Base-by-base conservation (phyloP, 1,140 invertebrate genomes). In the Drosophila virilis region DNA sequence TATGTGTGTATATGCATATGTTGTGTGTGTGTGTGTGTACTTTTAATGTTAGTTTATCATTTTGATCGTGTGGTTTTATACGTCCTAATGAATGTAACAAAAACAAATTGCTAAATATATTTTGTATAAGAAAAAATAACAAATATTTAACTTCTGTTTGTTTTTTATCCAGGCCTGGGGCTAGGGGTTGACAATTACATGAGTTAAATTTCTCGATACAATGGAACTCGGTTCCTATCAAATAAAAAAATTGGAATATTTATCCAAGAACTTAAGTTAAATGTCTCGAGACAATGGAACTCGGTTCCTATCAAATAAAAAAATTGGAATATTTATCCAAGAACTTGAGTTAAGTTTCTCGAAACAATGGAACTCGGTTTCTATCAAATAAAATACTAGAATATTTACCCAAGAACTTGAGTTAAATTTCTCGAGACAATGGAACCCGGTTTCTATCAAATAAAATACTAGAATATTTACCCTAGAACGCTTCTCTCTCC, bases 81-180 rank as follows among this genome's bases (percentile, higher is more conserved):
- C 83, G 82, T 88, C 83, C 83, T 88, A 81, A 60, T 51, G 62
- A 81, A 69, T 66, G 64, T 75, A 75, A 67, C 50, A 74, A 37
- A 69, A 69, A 80, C 60, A 46, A 75, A 78, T 80, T 78, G 64
- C 67, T 77, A 68, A 78, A 82, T 82, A 78, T 83, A 82, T 83
- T 83, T 83, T 83, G 48, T 84, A 80, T 71, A 69, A 81, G 38
- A 71, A 54, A 54, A 69, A 60, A 62, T 2, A 33, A 62, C 59
- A 40, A 50, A 40, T 2, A 37, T 10, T 22, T n/a, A 37, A 17
- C 12, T 17, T 17, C 1, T 17, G 1, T 17, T 17, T 17, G 9
- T 48, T 61, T 48, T 37, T 48, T 8, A 32, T n/a, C 5, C 46
- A 12, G 10, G 46, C 22, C 28, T 28, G 17, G 13, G 9, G 9